Base-by-base conservation (phyloP, 92 coral and sea anemone genomes). In the Porites cylindrica region DNA sequence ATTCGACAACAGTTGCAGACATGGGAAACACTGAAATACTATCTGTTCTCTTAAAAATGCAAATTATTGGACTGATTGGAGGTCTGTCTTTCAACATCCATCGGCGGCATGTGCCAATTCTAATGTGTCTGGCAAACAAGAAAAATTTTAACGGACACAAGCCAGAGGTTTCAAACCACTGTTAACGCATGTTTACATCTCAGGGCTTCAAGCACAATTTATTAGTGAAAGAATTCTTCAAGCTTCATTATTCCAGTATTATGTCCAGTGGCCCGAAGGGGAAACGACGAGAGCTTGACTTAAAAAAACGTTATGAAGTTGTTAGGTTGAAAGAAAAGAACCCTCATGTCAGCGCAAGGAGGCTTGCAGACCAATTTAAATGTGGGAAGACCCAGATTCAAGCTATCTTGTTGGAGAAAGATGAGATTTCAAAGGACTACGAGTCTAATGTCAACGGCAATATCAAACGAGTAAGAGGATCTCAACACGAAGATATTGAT, bases 301-400 rank as follows among this genome's bases (percentile, higher is more conserved):
- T 82, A 74, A 72, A 88, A 88, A 64, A 80, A 47, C 83, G 80
- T 7, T 82, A 63, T 88, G 91, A 82, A 88, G 91, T 88, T 10
- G 62, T 88, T 77, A 59, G 63, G 12, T 53, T 53, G 9, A 53
- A 53, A 53, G 59, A 53, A 53, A 53, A 53, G 69, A 83, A 84
- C 68, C 85, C 92, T 65, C 62, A 66, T 11, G 89, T 43, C 66
- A 81, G 89, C 81, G 77, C 74, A 53, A 89, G 89, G 78, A 83
- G 84, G 78, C 66, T 89, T 60, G 85, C 81, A 77, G 92, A 83
- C 84, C 68, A 89, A 62, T 84, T 89, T 89, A 60, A 77, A 62
- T 83, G 89, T 70, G 89, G 92, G 26, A 89, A 69, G 83, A 89
- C 92, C 70, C 92, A 89, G 77, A 89, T 89, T 47, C 88, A 89